phyloP scores from a whole-genome alignment of 2,113 vertebrate species.

The Sapajus apella region DNA sequence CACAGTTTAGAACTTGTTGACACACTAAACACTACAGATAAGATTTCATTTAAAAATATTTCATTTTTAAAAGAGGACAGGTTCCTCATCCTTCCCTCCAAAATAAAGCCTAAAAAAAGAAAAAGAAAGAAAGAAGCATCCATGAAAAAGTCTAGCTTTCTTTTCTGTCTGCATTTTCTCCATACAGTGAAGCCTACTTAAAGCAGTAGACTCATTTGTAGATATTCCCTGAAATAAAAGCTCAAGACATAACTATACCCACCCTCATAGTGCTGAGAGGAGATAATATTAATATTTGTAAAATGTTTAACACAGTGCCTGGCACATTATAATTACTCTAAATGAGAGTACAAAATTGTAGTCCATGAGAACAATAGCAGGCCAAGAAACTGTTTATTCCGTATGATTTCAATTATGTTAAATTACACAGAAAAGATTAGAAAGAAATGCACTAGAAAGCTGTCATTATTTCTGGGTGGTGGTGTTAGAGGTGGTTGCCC shows the following conservation, averaged over 20 bases:
- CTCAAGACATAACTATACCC: not conserved
- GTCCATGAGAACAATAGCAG: not conserved
- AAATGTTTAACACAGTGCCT: not conserved
- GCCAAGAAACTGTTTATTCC: not conserved
- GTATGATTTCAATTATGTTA: conserved; percentile 3
- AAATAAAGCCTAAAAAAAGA: conserved; percentile 49
- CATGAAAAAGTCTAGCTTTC: conserved; percentile 17
- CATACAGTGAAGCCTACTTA: not conserved
- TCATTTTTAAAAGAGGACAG: conserved; percentile 28
- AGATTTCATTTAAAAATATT: conserved; percentile 56
- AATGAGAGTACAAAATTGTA: not conserved
- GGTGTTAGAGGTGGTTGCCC: not conserved
- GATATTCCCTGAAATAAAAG: not conserved
- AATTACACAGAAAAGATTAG: not conserved
- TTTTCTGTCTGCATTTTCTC: not conserved
- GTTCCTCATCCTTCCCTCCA: conserved; percentile 11
- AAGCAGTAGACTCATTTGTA: conserved; percentile 2
- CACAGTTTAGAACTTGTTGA: conserved; percentile 59
- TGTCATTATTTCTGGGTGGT: not conserved
- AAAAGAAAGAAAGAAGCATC: not conserved
- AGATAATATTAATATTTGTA: conserved; percentile 29
- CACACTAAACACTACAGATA: conserved; percentile 45
- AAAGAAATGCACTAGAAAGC: not conserved
- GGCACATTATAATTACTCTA: not conserved
- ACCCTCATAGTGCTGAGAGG: not conserved